phyloP scores from a whole-genome alignment of 2,888 invertebrate genomes.

The Chrysolina americana region DNA sequence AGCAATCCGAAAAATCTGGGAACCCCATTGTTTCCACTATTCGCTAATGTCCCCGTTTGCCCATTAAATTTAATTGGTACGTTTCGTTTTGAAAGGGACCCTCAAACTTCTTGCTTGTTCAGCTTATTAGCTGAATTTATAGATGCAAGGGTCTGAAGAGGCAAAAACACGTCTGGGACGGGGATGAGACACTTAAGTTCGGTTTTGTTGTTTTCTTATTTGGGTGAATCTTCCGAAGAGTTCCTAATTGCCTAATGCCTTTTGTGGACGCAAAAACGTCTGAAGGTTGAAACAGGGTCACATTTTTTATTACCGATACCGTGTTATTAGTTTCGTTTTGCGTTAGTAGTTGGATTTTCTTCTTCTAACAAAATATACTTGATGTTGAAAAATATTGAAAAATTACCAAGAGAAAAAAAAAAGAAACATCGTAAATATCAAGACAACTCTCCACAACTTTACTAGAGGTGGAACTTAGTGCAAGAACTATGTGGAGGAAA shows the following conservation, averaged over 20 bases:
- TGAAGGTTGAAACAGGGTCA: slow-evolving; percentile 8
- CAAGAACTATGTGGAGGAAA: too few relatives aligned
- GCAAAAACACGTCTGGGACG: slow-evolving; percentile 12
- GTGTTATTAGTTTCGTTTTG: background rate
- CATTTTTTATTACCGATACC: background rate
- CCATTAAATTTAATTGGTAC: slow-evolving; percentile 17
- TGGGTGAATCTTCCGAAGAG: background rate
- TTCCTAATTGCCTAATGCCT: background rate
- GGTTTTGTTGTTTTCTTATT: slow-evolving; percentile 10
- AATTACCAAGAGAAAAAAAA: too few relatives aligned
- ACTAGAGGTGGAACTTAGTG: too few relatives aligned
- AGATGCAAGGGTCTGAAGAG: background rate
- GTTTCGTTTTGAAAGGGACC: background rate
- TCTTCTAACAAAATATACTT: too few relatives aligned
- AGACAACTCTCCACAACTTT: too few relatives aligned
- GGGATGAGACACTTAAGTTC: background rate
- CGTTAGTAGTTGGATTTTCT: background rate
- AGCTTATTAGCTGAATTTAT: slow-evolving; percentile 21
- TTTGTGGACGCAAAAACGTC: background rate
- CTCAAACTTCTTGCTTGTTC: slow-evolving; percentile 13
- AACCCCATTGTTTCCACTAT: slow-evolving; percentile 11
- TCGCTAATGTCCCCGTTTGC: slow-evolving; percentile 8
- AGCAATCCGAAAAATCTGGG: background rate
- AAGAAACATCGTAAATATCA: too few relatives aligned
- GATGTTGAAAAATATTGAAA: too few relatives aligned